phyloP scores from a whole-genome alignment of 2,888 invertebrate genomes.

The Andrena praecox region DNA sequence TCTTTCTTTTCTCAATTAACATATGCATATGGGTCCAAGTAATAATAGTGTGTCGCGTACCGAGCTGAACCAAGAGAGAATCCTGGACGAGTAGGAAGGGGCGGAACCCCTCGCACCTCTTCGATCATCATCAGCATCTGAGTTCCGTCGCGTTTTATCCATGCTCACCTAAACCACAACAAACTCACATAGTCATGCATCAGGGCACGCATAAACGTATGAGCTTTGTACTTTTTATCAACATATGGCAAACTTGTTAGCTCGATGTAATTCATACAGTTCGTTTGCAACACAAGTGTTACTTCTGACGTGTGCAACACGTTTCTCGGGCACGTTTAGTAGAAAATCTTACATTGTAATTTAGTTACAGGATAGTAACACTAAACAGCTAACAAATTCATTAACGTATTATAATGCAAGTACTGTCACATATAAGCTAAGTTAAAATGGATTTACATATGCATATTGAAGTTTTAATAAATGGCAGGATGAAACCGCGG shows the following conservation, averaged over 20 bases:
- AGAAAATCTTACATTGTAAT: neutral
- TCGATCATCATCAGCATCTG: conserved; percentile 82
- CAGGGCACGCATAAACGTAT: conserved; percentile 56
- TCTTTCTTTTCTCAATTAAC: conserved; percentile 58
- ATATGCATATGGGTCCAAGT: conserved; percentile 84
- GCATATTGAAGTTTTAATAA: conserved; percentile 16
- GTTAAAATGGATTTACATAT: conserved; percentile 6
- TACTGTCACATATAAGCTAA: conserved; percentile 32
- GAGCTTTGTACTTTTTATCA: conserved; percentile 36
- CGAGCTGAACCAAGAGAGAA: conserved; percentile 85
- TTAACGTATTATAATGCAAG: conserved; percentile 24
- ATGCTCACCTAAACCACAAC: conserved; percentile 84
- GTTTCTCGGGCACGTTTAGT: conserved; percentile 3
- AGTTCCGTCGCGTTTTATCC: conserved; percentile 83
- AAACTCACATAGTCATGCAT: conserved; percentile 80
- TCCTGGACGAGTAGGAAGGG: conserved; percentile 84
- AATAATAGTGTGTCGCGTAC: conserved; percentile 84
- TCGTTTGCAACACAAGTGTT: conserved; percentile 9
- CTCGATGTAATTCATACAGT: conserved; percentile 9
- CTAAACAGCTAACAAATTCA: conserved; percentile 9
- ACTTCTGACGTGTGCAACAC: conserved; percentile 1
- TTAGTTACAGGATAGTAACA: conserved; percentile 5
- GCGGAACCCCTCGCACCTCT: conserved; percentile 80
- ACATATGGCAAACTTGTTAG: conserved; percentile 13
- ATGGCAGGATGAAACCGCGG: neutral